Evolutionary conservation across 2,797 vertebrate species (phyloP).

Genomic region (Sphenopsis melanotis): DNA sequence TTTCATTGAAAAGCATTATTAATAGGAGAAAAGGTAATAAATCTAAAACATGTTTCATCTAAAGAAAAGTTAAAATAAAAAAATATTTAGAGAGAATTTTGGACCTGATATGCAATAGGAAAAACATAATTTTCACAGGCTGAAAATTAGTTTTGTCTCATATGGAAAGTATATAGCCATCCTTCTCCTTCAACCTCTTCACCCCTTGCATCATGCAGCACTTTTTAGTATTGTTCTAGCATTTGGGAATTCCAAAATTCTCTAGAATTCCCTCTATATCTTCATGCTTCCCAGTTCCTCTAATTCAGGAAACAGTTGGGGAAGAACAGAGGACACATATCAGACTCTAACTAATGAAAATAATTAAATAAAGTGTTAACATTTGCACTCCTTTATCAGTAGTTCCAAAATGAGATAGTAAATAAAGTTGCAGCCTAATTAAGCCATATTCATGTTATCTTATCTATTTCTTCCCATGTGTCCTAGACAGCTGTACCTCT

Average conservation of each 20-base stretch:
- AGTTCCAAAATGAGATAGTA: not conserved
- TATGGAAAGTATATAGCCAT: not conserved
- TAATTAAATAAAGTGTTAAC: slow-evolving; percentile 1
- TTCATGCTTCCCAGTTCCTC: not conserved
- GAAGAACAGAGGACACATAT: not conserved
- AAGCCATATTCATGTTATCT: not conserved
- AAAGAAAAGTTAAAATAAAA: not conserved
- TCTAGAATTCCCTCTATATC: not conserved
- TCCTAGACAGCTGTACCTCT: not conserved
- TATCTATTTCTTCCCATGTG: not conserved
- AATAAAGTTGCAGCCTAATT: slow-evolving; percentile 40
- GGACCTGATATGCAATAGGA: not conserved
- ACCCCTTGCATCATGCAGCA: not conserved
- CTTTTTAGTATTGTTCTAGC: not conserved
- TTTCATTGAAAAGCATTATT: not conserved
- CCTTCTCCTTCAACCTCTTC: not conserved
- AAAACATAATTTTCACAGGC: not conserved
- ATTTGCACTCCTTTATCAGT: slow-evolving; percentile 3
- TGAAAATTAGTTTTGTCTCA: not conserved
- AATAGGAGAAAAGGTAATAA: not conserved
- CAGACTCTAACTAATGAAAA: not conserved
- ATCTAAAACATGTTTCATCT: not conserved
- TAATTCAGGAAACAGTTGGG: not conserved
- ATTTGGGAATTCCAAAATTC: not conserved
- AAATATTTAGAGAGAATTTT: not conserved